Conservation (phyloP, 2,113 vertebrate genomes). For the Felis chaus region DNA sequence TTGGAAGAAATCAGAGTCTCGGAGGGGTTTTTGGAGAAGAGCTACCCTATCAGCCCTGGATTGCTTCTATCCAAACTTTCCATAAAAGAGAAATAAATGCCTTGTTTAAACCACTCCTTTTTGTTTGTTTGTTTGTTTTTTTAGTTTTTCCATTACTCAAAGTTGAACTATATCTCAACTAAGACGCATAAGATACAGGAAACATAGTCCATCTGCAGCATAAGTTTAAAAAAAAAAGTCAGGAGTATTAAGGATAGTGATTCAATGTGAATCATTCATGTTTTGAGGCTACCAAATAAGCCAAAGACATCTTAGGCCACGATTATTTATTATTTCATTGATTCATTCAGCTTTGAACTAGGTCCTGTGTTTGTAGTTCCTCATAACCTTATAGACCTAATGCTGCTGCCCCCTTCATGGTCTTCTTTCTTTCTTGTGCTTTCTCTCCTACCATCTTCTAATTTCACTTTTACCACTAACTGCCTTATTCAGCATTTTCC, state of each 20-base stretch:
- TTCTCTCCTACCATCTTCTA: background rate
- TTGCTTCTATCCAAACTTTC: background rate
- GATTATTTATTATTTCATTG: background rate
- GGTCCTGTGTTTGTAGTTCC: background rate
- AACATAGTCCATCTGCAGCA: background rate
- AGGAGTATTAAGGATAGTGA: background rate
- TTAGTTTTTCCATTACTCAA: slow-evolving; percentile 19
- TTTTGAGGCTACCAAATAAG: background rate
- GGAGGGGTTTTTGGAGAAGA: background rate
- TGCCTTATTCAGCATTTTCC: background rate
- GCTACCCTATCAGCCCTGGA: background rate
- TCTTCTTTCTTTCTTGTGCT: background rate
- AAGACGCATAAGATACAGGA: background rate
- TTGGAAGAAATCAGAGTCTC: background rate
- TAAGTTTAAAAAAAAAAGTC: background rate
- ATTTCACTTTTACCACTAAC: background rate
- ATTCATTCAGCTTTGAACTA: background rate
- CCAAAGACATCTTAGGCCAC: background rate
- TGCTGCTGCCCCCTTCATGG: background rate
- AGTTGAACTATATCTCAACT: background rate
- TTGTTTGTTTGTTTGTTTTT: background rate
- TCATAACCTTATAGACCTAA: background rate
- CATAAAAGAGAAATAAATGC: slow-evolving; percentile 18
- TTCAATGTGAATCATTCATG: background rate
- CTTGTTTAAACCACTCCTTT: background rate